Base-by-base conservation (phyloP, 2,888 invertebrate species). In the Ophioninae sp. region DNA sequence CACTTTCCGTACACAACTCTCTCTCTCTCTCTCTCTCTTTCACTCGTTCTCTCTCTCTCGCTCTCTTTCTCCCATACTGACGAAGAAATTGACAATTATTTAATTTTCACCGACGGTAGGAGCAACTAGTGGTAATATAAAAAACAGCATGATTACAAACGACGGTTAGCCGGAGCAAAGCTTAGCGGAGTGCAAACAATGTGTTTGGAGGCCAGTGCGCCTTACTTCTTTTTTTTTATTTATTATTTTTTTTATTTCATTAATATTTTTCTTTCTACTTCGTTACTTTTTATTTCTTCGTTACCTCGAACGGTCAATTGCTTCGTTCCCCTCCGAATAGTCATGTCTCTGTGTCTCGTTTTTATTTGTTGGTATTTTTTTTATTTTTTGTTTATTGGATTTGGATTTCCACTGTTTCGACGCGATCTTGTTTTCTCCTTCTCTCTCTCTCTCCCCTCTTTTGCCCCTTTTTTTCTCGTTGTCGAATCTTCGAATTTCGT, bases 141-240 rank as follows among this genome's bases (percentile, higher is more conserved):
- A 44, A 44, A 44, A 44, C 44, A 44, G 86, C 86, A 88, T 86
- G 86, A 90, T 89, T 88, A 44, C 1, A 88, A 87, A 89, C 88
- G 88, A 88, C 88, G 90, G 89, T 88, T 88, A 89, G 88, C 90
- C 86, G 89, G 89, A 90, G 88, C 87, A 87, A 91, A 90, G 91
- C 92, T 92, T 91, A 93, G 93, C 94, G 94, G 95, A 96, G 96
- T 96, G 96, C 96, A 96, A 96, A 96, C 96, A 96, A 96, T 96
- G 96, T 96, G 96, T 95, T 95, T 96, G 96, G 96, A 96, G 96
- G 96, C 96, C 95, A 95, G 95, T 95, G 90, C 91, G 92, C 92
- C 92, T 90, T 90, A 87, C 87, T 87, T 88, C 75, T 83, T 81
- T 86, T 72, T 70, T 72, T 39, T 68, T 62, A 44, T 65, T 69